phyloP scores from a whole-genome alignment of 2,113 vertebrate genomes.

The Martes martes region DNA sequence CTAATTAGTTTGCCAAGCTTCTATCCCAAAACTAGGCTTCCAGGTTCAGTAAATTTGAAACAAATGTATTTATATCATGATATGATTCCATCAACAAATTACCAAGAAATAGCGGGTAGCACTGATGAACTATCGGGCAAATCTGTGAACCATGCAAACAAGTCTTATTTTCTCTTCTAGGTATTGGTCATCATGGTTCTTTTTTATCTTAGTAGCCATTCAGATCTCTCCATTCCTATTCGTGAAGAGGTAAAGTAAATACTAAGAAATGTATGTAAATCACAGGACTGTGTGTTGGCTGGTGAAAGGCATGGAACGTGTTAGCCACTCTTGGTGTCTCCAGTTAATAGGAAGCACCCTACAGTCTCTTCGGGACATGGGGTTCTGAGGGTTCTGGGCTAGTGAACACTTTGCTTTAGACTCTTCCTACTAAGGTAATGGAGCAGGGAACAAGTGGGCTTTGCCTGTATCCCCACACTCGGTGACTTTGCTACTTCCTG shows the following conservation, averaged over 20 bases:
- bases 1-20: neutral
- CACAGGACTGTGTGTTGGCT: neutral
- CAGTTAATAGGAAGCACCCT: fast-evolving
- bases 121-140: neutral
- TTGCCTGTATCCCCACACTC: neutral
- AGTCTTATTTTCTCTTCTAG: neutral
- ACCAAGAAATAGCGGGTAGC: neutral
- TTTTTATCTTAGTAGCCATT: neutral
- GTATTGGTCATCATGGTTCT: neutral
- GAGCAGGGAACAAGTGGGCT: neutral
- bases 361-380: neutral
- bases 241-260: neutral
- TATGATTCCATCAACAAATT: neutral
- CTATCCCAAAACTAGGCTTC: neutral
- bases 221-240: neutral
- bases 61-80: neutral
- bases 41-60: neutral
- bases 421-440: neutral
- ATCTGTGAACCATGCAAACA: neutral
- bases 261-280: neutral
- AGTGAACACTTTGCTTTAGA: neutral
- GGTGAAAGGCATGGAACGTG: neutral
- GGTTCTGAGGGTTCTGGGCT: neutral
- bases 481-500: too few relatives aligned
- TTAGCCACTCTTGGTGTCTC: neutral